Conservation (phyloP, 2,797 vertebrate genomes). For the Rhinoraja longicauda region DNA sequence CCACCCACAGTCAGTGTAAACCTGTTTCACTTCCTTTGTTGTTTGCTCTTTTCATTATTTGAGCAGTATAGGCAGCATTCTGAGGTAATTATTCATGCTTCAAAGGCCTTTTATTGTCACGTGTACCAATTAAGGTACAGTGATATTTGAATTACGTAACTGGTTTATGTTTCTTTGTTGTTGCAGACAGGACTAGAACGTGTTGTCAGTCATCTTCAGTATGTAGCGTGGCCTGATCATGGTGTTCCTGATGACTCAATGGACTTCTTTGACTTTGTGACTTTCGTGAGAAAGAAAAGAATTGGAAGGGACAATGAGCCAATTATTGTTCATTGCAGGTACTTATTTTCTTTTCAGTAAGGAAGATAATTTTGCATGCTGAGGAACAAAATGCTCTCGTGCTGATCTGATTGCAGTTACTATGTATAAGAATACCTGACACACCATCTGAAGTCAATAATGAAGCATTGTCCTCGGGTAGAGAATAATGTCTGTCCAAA, state of each 20-base stretch:
- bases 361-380: neutral
- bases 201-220: conserved; percentile 83
- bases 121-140: too few species aligned
- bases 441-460: neutral
- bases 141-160: neutral
- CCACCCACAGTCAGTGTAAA: neutral
- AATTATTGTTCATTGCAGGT: conserved; percentile 96
- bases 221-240: conserved; percentile 95
- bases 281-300: conserved; percentile 74
- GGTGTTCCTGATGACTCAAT: conserved; percentile 91
- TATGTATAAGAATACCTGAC: conserved; percentile 14
- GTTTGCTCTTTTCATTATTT: neutral
- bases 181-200: conserved; percentile 77
- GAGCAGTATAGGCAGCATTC: neutral
- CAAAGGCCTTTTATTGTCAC: too few species aligned
- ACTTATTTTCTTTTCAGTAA: conserved; percentile 41
- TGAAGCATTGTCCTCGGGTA: neutral
- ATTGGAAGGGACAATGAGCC: conserved; percentile 59
- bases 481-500: neutral
- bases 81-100: neutral
- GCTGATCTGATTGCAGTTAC: conserved; percentile 1
- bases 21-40: neutral
- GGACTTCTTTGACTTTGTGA: conserved; percentile 90
- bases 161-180: conserved; percentile 2
- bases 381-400: conserved; percentile 10